Conservation (phyloP, 1,140 invertebrate genomes). For the Drosophila nebulosa region DNA sequence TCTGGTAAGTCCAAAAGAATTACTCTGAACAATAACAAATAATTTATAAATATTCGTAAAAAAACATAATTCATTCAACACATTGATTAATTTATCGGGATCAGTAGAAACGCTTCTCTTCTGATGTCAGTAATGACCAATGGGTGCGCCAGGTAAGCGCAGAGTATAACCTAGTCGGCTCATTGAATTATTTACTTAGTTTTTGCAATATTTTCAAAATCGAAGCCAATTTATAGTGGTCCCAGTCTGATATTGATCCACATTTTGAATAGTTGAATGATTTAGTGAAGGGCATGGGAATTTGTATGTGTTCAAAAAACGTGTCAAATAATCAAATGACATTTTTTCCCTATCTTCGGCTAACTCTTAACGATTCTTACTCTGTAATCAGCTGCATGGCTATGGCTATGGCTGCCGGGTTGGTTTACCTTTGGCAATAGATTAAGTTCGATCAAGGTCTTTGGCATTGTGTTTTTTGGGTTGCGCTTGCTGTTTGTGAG, state of each 20-base stretch:
- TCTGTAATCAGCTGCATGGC: constrained; percentile 28
- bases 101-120: too few relatives aligned
- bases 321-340: constrained; percentile 29
- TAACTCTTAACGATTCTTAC: constrained; percentile 1
- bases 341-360: constrained; percentile 28
- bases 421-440: not conserved
- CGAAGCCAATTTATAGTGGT: not conserved
- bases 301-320: constrained; percentile 10
- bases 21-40: not conserved
- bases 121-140: too few relatives aligned
- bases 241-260: not conserved
- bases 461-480: not conserved
- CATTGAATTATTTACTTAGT: too few relatives aligned
- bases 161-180: too few relatives aligned
- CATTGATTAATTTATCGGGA: too few relatives aligned
- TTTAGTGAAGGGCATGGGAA: constrained; percentile 13
- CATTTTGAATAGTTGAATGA: not conserved
- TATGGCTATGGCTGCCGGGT: constrained; percentile 1
- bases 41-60: too few relatives aligned
- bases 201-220: not conserved
- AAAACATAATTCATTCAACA: too few relatives aligned
- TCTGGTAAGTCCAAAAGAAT: not conserved
- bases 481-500: not conserved
- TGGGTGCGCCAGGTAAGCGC: too few relatives aligned
- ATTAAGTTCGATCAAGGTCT: constrained; percentile 16